phyloP scores from a whole-genome alignment of 92 coral and sea anemone species.

The Umimayanthus chanpuru region DNA sequence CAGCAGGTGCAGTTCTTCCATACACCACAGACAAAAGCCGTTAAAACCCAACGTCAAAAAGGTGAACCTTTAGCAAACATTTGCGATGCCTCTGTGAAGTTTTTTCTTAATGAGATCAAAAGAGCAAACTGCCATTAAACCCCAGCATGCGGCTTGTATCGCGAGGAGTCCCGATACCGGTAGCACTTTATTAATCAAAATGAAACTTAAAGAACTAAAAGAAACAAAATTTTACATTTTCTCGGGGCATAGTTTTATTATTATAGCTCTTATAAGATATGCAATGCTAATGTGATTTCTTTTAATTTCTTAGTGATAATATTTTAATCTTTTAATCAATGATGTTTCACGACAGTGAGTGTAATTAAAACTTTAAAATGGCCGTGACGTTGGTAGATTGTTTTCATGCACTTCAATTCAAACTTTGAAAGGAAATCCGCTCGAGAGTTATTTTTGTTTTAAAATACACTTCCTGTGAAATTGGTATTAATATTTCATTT shows the following conservation, averaged over 20 bases:
- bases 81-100: constrained; percentile 63
- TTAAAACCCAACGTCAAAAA: constrained; percentile 65
- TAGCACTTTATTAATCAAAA: constrained; percentile 17
- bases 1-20: constrained; percentile 79
- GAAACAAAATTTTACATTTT: constrained; percentile 36
- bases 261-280: constrained; percentile 32
- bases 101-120: constrained; percentile 65
- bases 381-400: constrained; percentile 57
- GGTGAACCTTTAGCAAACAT: constrained; percentile 65
- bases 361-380: constrained; percentile 86
- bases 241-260: constrained; percentile 34
- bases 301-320: constrained; percentile 61
- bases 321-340: constrained; percentile 84
- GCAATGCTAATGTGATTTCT: constrained; percentile 58
- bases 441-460: constrained; percentile 65
- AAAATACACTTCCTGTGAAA: constrained; percentile 79
- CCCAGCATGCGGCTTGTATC: constrained; percentile 28
- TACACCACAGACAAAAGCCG: constrained; percentile 85
- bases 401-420: constrained; percentile 67
- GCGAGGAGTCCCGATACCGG: not conserved
- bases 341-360: constrained; percentile 59
- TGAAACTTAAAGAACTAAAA: constrained; percentile 35
- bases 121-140: constrained; percentile 65
- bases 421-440: constrained; percentile 75
- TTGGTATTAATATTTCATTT: constrained; percentile 69